Percentiles rank a stretch among this genome's conserved stretches.
Evolutionary conservation across 1,140 invertebrate genomes (phyloP).

Genomic region (Drosophila tropicalis): DNA sequence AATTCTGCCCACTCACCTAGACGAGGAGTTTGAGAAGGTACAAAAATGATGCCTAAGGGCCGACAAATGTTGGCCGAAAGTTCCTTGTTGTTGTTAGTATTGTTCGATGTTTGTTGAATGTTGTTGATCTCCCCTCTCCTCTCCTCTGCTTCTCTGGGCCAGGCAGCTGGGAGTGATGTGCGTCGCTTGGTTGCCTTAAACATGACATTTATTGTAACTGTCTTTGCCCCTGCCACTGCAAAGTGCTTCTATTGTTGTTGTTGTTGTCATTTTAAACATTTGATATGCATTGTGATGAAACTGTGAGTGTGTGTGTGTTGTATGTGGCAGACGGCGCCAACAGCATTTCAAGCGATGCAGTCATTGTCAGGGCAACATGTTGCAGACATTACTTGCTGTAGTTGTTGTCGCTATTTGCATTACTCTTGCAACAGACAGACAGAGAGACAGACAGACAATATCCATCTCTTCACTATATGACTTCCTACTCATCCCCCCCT

Average conservation of each 20-base stretch:
- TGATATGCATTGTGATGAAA: slow-evolving; percentile 67
- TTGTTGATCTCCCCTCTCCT: not conserved
- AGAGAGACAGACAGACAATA: slow-evolving; percentile 43
- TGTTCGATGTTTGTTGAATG: slow-evolving; percentile 5
- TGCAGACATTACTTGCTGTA: slow-evolving; percentile 48
- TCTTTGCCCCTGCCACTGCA: slow-evolving; percentile 30
- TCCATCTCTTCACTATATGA: slow-evolving; percentile 12
- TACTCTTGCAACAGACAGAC: slow-evolving; percentile 43
- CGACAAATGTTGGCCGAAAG: slow-evolving; percentile 47
- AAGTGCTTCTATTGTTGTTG: slow-evolving; percentile 38
- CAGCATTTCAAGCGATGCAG: slow-evolving; percentile 51
- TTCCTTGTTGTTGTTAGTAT: slow-evolving; percentile 25
- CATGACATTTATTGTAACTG: slow-evolving; percentile 82
- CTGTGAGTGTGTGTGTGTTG: slow-evolving; percentile 41
- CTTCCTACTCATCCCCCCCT: slow-evolving; percentile 18
- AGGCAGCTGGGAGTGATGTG: slow-evolving; percentile 64
- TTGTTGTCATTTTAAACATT: slow-evolving; percentile 76
- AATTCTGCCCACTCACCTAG: slow-evolving; percentile 24
- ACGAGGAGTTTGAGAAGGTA: slow-evolving; percentile 42
- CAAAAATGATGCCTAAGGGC: slow-evolving; percentile 54
- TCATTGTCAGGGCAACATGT: slow-evolving; percentile 80
- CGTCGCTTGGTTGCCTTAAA: slow-evolving; percentile 71
- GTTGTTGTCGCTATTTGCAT: slow-evolving; percentile 16
- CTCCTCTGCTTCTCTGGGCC: not conserved
- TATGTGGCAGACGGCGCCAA: slow-evolving; percentile 61